Base-by-base conservation (phyloP, 1,140 invertebrate genomes). In the Drosophila ercepeae region DNA sequence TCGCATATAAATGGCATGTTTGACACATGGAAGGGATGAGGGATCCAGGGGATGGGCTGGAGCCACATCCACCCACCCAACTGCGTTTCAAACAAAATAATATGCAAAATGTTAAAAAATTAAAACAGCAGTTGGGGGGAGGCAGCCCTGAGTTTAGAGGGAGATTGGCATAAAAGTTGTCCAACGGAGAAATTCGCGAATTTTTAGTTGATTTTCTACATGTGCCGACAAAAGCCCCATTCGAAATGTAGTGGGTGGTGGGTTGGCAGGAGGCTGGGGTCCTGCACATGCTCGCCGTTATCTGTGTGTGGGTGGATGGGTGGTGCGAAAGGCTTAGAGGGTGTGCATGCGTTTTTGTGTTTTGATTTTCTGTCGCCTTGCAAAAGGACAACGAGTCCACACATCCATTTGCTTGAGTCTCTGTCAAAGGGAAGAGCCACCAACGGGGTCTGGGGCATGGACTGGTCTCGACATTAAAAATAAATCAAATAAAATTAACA, bases 41-140 rank as follows among this genome's bases (percentile, higher is more conserved):
- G 46, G 21, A n/a, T 11, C 27, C 23, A 13, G 32, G 18, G 36
- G 34, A n/a, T 41, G 4, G 25, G 50, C 18, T 39, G 8, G 4
- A 18, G 46, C 36, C 7, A 3, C 8, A 27, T 41, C 51, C 14
- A 45, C 11, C 34, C 34, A 14, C 19, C 14, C 65, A 54, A 39
- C 51, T 83, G 71, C 81, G 79, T 73, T 79, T 67, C 79, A 86
- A 84, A 84, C 79, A 84, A 84, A 84, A 84, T 84, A 84, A 84
- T 84, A 86, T 84, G 79, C 79, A 84, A 84, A 84, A 84, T 84
- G 79, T 84, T 84, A 86, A 84, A 84, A 86, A 84, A 84, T 84
- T 84, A 86, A 86, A 86, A 42, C 42, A 13, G 51, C 23, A 42
- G 78, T 50, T 14, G 39, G 77, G 51, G 21, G 1, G 25, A 42